These are phyloP conservation scores for Phalloptychus januarius DNA, from an alignment of 2,797 vertebrate species.

Conservation along the genomic window DNA sequence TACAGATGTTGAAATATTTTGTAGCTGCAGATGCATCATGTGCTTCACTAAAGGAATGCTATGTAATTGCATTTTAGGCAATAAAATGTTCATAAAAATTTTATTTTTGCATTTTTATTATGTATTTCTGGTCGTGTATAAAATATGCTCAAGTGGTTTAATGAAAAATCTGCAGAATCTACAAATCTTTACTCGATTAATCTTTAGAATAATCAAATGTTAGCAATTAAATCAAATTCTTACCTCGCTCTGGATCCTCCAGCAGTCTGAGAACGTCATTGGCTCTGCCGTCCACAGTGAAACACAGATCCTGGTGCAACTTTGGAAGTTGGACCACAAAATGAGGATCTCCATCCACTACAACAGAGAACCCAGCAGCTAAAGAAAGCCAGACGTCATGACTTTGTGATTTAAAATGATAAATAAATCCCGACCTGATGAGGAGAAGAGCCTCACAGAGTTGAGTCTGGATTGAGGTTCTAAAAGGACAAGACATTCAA, in stretches of 20 bases:
- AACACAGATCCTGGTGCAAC: conserved; percentile 82
- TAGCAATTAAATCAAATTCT: neutral
- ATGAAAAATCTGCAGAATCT: too few species aligned
- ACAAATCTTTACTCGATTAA: too few species aligned
- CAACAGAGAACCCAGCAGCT: conserved; percentile 30
- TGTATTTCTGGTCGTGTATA: too few species aligned
- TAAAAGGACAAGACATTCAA: conserved; percentile 70
- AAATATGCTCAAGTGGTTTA: too few species aligned
- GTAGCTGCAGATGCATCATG: too few species aligned
- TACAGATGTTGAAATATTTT: too few species aligned
- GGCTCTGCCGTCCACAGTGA: conserved; percentile 84
- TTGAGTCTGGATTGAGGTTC: conserved; percentile 63
- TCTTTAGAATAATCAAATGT: too few species aligned
- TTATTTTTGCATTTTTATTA: too few species aligned
- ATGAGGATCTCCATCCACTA: conserved; percentile 89
- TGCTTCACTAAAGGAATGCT: too few species aligned
- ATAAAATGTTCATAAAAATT: too few species aligned
- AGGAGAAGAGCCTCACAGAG: conserved; percentile 72
- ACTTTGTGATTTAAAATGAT: neutral
- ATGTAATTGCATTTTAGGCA: too few species aligned
- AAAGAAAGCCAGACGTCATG: neutral
- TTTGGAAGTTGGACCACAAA: conserved; percentile 85
- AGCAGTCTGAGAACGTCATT: conserved; percentile 83
- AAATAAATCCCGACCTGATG: conserved; percentile 73
- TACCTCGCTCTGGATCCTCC: conserved; percentile 79